Evolutionary conservation across 2,888 invertebrate species (phyloP), one percentile per base, ranked within the genome.

Genomic region (Petrolisthes manimaculis): DNA sequence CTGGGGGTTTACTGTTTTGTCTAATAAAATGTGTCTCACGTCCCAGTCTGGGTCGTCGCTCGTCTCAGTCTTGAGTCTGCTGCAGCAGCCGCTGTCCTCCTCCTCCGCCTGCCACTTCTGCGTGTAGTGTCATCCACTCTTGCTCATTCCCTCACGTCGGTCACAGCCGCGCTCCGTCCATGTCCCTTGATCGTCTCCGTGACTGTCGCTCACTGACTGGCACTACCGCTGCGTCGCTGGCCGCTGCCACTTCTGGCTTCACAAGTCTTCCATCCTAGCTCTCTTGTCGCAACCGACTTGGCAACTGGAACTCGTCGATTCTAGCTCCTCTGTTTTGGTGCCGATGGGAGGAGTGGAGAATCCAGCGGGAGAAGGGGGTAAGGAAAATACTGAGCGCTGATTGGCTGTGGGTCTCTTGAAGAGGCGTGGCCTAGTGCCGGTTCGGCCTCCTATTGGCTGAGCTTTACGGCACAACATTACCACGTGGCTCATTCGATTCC

Each of bases 261-360:
- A 89, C 87, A 86, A 89, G 86, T 86, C 89, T 87, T 82, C 86
- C 90, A 90, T 89, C 75, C 86, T 86, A 78, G 61, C 86, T 84
- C 88, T 86, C 87, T 83, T 56, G 88, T 90, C 90, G 90, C 87
- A 86, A 83, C 89, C 87, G 84, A 87, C 90, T 89, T 90, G 89
- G 88, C 90, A 90, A 90, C 90, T 90, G 90, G 86, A 86, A 84
- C 83, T 80, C 83, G 83, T n/a, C 80, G 67, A 77, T 80, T 80
- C 83, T 69, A 87, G 90, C 90, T 80, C 83, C 89, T 86, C 88
- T 89, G 88, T 90, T 90, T 90, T 90, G 89, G 89, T 89, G 89
- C 86, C 84, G 83, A 54, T n/a, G 82, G 79, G 86, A 83, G 86
- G 71, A 79, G 83, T 61, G 86, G 81, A 82, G 53, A 69, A 83